Percentiles rank a stretch among this genome's conserved stretches.
These are phyloP conservation scores for Phenacoccus solenopsis DNA, from an alignment of 1,140 invertebrate species.

Conservation along the genomic window DNA sequence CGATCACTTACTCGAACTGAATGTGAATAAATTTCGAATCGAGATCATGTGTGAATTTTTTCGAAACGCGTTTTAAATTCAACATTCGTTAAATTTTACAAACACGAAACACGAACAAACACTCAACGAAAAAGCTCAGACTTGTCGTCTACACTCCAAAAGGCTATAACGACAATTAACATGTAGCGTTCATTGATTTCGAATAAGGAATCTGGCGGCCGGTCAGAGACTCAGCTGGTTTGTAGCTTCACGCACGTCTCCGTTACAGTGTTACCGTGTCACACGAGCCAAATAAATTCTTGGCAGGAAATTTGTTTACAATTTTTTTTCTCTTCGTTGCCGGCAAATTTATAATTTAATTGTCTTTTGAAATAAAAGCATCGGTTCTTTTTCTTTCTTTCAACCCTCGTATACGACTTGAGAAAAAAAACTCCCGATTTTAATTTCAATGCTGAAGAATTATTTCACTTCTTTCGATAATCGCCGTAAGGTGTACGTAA, in stretches of 20 bases:
- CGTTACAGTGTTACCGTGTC: background rate
- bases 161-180: background rate
- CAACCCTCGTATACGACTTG: no score
- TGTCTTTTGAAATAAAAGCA: no score
- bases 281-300: background rate
- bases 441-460: no score
- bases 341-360: background rate
- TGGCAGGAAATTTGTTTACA: background rate
- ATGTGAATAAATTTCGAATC: background rate
- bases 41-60: background rate
- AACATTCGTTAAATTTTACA: background rate
- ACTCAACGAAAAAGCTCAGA: background rate
- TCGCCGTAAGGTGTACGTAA: no score
- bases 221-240: background rate
- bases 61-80: background rate
- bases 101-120: background rate
- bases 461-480: no score
- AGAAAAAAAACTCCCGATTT: no score
- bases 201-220: background rate
- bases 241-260: background rate
- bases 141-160: slow-evolving; percentile 1
- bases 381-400: no score
- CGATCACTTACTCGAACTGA: background rate
- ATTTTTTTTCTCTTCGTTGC: background rate
- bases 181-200: background rate